Conservation (phyloP, 2,797 vertebrate species). For the Phataginus tricuspis region DNA sequence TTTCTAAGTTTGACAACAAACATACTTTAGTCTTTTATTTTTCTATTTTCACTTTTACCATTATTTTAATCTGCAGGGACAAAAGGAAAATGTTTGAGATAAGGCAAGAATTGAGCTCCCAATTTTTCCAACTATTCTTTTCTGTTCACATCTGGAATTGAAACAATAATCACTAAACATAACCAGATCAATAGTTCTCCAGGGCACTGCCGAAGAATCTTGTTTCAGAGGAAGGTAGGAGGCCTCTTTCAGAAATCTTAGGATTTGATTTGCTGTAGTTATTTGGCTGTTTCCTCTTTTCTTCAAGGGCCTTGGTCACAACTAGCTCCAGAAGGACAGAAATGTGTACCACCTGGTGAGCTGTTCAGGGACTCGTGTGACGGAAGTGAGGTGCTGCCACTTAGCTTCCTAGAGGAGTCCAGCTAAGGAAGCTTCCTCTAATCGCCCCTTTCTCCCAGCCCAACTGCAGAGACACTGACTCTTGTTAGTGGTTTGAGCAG, state of each 20-base stretch:
- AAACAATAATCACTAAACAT: neutral
- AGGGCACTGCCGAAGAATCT: neutral
- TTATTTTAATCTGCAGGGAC: neutral
- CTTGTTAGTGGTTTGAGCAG: neutral
- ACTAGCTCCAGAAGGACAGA: neutral
- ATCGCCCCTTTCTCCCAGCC: neutral
- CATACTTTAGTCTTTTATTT: neutral
- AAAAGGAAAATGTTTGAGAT: neutral
- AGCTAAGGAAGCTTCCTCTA: rapidly evolving
- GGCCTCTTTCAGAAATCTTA: neutral
- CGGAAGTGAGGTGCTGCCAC: neutral
- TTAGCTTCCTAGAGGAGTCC: neutral
- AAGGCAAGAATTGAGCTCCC: neutral
- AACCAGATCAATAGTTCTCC: neutral
- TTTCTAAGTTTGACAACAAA: neutral
- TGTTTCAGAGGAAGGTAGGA: neutral
- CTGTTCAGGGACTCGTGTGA: neutral
- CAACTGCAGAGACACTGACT: neutral
- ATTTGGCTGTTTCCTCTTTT: conserved; percentile 15
- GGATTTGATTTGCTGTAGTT: neutral
- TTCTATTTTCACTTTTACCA: neutral
- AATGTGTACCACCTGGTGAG: neutral
- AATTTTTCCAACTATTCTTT: neutral
- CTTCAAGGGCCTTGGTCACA: neutral
- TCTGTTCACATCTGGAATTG: neutral